Base-by-base conservation (phyloP, 2,888 invertebrate genomes). In the Macaria notata region DNA sequence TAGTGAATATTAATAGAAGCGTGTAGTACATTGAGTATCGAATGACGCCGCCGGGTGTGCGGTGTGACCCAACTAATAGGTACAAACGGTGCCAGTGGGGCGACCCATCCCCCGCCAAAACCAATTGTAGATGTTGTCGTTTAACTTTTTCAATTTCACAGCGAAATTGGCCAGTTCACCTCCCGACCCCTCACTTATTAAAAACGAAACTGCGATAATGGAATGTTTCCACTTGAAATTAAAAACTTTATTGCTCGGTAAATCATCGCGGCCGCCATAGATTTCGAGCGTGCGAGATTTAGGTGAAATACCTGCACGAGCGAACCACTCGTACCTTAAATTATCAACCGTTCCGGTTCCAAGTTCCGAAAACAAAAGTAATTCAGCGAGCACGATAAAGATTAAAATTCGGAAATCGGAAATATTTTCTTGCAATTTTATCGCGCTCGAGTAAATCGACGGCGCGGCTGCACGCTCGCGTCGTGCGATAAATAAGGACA, bases 61-160 rank as follows among this genome's bases (percentile, higher is more conserved):
- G 48, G 52, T 48, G 48, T 44, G 39, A 5, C 31, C 33, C 31
- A 39, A 45, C 52, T 58, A 58, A 58, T 46, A 50, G 58, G 49
- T 31, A 49, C 9, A 50, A 50, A 45, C 52, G 48, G 57, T 44
- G 42, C 41, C 48, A 46, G 39, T 46, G 52, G 48, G 31, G 30
- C 47, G 38, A 8, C 31, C 68, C 64, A 66, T 70, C 64, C 64
- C 70, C 68, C 69, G 63, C 63, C 71, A 68, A 56, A 72, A 69
- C 72, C 77, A 70, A 77, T 78, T 70, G 76, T 75, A 73, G 72
- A 77, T 73, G 69, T 77, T 77, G 78, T 76, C 78, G 75, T 76
- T 77, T 73, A 82, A 83, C 78, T 82, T 83, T 83, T 81, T 81
- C 81, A 83, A 83, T 83, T 81, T 79, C 75, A 76, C 74, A 75